These are phyloP conservation scores for Sthenelais limicola DNA, from an alignment of 2,888 invertebrate genomes.

Conservation along the genomic window DNA sequence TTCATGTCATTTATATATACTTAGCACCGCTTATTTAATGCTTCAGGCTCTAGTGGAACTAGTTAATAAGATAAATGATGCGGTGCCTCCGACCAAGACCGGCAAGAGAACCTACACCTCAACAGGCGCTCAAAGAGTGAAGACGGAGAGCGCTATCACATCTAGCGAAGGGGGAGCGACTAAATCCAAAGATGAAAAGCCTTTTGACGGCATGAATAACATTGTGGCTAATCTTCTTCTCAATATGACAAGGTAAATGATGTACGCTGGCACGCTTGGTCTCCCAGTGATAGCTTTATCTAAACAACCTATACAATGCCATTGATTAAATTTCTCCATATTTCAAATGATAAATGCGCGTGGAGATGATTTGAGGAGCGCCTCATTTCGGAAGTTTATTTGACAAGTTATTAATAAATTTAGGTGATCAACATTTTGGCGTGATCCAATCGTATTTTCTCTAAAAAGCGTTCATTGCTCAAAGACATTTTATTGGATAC, in stretches of 20 bases:
- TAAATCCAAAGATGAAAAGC: slow-evolving; percentile 62
- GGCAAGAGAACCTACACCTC: slow-evolving; percentile 64
- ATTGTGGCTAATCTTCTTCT: slow-evolving; percentile 73
- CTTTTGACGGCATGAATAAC: slow-evolving; percentile 74
- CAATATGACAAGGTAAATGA: slow-evolving; percentile 72
- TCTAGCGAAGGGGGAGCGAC: slow-evolving; percentile 62
- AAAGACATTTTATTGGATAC: no score
- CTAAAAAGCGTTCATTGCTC: no score
- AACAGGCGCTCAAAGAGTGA: slow-evolving; percentile 52
- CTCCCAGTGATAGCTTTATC: no score
- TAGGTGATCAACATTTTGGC: no score
- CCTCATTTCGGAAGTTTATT: no score
- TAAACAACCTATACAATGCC: no score
- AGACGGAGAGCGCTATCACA: slow-evolving; percentile 64
- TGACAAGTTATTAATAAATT: no score
- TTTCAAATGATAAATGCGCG: no score
- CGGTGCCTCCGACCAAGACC: slow-evolving; percentile 62
- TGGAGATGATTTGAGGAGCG: no score
- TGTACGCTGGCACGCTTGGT: no score
- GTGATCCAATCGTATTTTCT: no score
- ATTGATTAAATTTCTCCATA: no score
- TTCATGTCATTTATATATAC: background rate
- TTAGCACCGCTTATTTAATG: background rate
- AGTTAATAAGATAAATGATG: slow-evolving; percentile 67
- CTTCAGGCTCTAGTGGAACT: slow-evolving; percentile 68